Evolutionary conservation across 2,888 invertebrate genomes (phyloP).

Genomic region (Plagodis dolabraria): DNA sequence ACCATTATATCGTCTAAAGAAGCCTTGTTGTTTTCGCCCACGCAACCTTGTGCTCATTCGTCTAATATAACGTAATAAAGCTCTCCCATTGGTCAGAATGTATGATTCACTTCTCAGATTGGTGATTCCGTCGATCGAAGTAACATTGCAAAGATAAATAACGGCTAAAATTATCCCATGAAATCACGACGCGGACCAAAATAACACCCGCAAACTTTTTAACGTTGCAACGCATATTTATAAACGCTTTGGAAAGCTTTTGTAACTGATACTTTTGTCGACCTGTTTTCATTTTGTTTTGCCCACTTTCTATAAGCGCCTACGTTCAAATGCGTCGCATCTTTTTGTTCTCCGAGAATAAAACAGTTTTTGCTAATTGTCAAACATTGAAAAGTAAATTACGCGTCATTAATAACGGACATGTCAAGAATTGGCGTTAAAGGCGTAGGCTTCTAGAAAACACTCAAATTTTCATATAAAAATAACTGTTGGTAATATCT

Average conservation of each 20-base stretch:
- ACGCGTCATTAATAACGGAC: constrained; percentile 50
- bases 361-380: constrained; percentile 7
- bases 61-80: constrained; percentile 64
- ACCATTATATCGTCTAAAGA: constrained; percentile 67
- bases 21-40: constrained; percentile 78
- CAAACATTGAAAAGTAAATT: constrained; percentile 16
- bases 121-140: constrained; percentile 70
- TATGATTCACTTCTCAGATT: constrained; percentile 68
- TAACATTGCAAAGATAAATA: constrained; percentile 58
- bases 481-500: constrained; percentile 47
- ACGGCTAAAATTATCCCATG: constrained; percentile 59
- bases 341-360: constrained; percentile 3
- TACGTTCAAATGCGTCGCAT: constrained; percentile 1
- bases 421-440: constrained; percentile 50
- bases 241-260: constrained; percentile 28
- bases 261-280: constrained; percentile 36
- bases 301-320: constrained; percentile 10
- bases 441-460: constrained; percentile 33
- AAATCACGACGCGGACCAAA: constrained; percentile 50
- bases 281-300: constrained; percentile 25
- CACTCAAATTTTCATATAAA: constrained; percentile 16
- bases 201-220: constrained; percentile 40
- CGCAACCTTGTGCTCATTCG: constrained; percentile 50
- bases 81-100: constrained; percentile 57
- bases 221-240: constrained; percentile 36